phyloP scores from a whole-genome alignment of 2,113 vertebrate genomes.

The Gymnorhina tibicen region DNA sequence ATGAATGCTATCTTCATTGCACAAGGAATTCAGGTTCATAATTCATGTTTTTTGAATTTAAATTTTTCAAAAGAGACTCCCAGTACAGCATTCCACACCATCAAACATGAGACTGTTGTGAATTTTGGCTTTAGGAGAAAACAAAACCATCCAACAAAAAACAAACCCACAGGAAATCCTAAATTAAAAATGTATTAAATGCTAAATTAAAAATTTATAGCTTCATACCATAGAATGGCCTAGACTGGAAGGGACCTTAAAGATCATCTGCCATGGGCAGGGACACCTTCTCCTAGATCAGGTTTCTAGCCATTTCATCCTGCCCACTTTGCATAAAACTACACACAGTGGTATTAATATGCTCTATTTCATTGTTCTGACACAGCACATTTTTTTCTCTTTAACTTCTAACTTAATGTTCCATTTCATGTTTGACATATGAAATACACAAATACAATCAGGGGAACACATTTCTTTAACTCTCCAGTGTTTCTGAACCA shows the following conservation, averaged over 20 bases:
- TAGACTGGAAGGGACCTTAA: neutral
- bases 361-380: neutral
- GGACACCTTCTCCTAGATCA: neutral
- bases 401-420: neutral
- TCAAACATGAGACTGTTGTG: neutral
- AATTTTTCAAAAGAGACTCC: neutral
- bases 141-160: neutral
- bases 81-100: neutral
- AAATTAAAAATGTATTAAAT: neutral
- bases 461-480: neutral
- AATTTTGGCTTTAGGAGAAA: neutral
- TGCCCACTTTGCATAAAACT: neutral
- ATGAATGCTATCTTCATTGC: neutral
- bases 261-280: neutral
- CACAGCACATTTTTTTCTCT: neutral
- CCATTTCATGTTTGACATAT: neutral
- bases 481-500: neutral
- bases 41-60: neutral
- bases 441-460: neutral
- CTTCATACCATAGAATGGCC: neutral
- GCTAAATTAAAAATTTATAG: neutral
- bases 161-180: neutral
- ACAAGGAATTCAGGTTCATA: neutral
- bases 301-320: neutral
- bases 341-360: neutral